These are phyloP conservation scores for Gisinianus flammeolus DNA, from an alignment of 2,888 invertebrate species.

Conservation along the genomic window DNA sequence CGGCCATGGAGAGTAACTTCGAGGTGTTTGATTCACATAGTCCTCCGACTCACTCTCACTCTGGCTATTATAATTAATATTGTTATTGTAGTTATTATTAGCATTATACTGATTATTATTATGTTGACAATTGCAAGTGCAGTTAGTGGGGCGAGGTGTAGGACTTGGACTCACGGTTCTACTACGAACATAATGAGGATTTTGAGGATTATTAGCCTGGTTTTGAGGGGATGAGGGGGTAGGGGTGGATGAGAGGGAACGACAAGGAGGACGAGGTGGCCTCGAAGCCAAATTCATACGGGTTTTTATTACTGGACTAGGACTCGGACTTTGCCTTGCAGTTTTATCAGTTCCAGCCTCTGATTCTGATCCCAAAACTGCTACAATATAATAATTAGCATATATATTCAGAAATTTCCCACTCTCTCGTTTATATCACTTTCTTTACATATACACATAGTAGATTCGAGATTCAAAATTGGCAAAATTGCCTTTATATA, in stretches of 20 bases:
- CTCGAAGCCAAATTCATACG: conserved; percentile 31
- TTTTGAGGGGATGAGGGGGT: conserved; percentile 27
- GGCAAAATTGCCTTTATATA: no score
- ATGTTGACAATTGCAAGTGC: conserved; percentile 35
- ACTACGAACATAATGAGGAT: conserved; percentile 28
- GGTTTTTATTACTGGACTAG: neutral
- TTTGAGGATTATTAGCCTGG: conserved; percentile 4
- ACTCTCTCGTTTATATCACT: no score
- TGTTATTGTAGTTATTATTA: conserved; percentile 28
- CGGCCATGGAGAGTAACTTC: conserved; percentile 44
- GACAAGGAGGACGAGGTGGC: conserved; percentile 38
- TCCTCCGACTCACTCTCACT: conserved; percentile 30
- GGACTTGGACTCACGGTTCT: conserved; percentile 35
- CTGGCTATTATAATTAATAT: conserved; percentile 13
- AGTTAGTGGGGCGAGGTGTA: conserved; percentile 18
- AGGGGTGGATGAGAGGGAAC: conserved; percentile 37
- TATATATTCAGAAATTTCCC: no score
- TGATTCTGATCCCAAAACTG: conserved; percentile 37
- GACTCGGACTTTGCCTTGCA: conserved; percentile 8
- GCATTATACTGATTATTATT: neutral
- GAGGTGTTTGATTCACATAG: neutral
- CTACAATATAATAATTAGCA: conserved; percentile 27
- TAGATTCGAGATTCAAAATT: no score
- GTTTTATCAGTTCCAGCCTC: conserved; percentile 26
- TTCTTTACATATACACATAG: no score